A percentile compares a stretch with the other conserved stretches of the same genome.
phyloP scores from a whole-genome alignment of 53 echinoderm and acorn worm species.

The Holothuria leucospilota region DNA sequence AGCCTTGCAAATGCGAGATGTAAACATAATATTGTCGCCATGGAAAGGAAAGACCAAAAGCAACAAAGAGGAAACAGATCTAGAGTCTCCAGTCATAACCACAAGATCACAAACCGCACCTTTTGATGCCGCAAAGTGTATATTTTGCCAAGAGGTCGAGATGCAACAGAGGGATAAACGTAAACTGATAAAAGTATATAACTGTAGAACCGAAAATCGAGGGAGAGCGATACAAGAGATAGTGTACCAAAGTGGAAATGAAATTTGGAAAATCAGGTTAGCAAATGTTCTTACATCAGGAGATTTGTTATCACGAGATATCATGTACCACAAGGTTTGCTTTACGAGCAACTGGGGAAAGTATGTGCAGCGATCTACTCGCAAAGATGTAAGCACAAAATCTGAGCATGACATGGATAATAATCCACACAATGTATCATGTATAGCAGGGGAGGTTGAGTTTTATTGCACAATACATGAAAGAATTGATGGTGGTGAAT shows the following conservation, averaged over 20 bases:
- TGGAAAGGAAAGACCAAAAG: too few relatives aligned
- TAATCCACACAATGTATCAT: slow-evolving; percentile 5
- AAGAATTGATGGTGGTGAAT: slow-evolving; percentile 1
- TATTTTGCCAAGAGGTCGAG: too few relatives aligned
- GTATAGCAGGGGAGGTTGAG: slow-evolving; percentile 23
- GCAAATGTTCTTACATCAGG: slow-evolving; percentile 4
- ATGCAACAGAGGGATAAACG: not conserved
- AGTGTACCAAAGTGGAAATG: slow-evolving; percentile 5
- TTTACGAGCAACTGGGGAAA: slow-evolving; percentile 6
- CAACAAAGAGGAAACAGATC: too few relatives aligned
- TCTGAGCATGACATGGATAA: too few relatives aligned
- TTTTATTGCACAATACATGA: slow-evolving; percentile 22
- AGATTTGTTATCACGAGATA: slow-evolving; percentile 32
- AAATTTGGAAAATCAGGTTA: slow-evolving; percentile 18
- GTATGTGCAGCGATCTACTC: not conserved
- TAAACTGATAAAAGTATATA: too few relatives aligned
- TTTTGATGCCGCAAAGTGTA: too few relatives aligned
- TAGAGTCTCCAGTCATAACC: too few relatives aligned
- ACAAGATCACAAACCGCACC: too few relatives aligned
- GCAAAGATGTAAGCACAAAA: too few relatives aligned
- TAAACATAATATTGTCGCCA: too few relatives aligned
- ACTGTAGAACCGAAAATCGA: too few relatives aligned
- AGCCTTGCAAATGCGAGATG: not conserved
- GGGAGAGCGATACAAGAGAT: not conserved
- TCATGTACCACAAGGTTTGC: slow-evolving; percentile 29